These are phyloP conservation scores for Opisthograptis luteolata DNA, from an alignment of 2,888 invertebrate species.

Conservation along the genomic window DNA sequence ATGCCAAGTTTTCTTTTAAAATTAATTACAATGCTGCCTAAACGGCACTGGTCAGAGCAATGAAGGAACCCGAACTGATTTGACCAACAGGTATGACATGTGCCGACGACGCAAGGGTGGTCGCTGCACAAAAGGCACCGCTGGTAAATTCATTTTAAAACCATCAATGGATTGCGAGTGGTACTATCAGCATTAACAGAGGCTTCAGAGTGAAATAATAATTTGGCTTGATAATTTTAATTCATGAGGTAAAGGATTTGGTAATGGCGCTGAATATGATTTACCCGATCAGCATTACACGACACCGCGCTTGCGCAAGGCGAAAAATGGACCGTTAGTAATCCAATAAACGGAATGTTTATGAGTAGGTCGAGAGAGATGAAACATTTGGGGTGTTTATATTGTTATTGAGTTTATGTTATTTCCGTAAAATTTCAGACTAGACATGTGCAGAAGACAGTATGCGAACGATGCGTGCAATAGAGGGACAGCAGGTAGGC, in stretches of 20 bases:
- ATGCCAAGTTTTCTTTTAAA: constrained; percentile 49
- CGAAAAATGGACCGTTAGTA: constrained; percentile 27
- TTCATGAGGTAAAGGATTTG: constrained; percentile 80
- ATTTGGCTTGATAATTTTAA: constrained; percentile 76
- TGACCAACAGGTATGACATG: constrained; percentile 96
- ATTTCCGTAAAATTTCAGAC: constrained; percentile 91
- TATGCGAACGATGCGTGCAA: constrained; percentile 97
- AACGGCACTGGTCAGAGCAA: constrained; percentile 44
- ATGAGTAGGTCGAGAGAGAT: constrained; percentile 19
- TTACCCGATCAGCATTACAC: constrained; percentile 39
- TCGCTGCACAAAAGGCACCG: constrained; percentile 98
- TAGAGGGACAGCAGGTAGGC: constrained; percentile 98
- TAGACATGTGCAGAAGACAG: constrained; percentile 99
- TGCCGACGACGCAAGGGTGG: constrained; percentile 98
- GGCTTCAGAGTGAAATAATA: constrained; percentile 75
- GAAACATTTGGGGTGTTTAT: constrained; percentile 31
- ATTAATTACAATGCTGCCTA: constrained; percentile 8
- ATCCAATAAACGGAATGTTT: constrained; percentile 42
- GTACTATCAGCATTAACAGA: constrained; percentile 77
- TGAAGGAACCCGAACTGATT: constrained; percentile 71
- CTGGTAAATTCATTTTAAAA: constrained; percentile 90
- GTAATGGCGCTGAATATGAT: constrained; percentile 81
- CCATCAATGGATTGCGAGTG: constrained; percentile 65
- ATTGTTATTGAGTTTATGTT: constrained; percentile 71
- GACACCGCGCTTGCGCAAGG: constrained; percentile 46